Conservation (phyloP, 64 coral and sea anemone genomes). For the Acropora tenuis region DNA sequence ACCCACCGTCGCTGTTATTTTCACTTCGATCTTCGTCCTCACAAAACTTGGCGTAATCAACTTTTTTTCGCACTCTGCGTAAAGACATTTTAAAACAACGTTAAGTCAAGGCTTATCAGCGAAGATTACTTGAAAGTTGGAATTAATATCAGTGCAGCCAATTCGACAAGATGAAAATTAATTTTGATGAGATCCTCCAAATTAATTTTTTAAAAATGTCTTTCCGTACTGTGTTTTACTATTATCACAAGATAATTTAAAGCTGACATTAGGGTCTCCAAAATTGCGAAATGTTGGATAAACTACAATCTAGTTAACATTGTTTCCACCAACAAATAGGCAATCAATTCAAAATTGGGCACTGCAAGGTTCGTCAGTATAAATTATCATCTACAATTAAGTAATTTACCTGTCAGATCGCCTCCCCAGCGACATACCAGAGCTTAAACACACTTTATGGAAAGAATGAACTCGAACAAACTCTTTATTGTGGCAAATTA, state of each 20-base stretch:
- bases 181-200: background rate
- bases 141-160: no score
- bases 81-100: conserved; percentile 12
- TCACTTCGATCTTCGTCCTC: conserved; percentile 20
- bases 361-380: background rate
- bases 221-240: background rate
- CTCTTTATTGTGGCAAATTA: conserved; percentile 21
- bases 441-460: conserved; percentile 41
- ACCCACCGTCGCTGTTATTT: conserved; percentile 32
- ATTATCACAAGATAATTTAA: background rate
- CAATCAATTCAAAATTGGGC: background rate
- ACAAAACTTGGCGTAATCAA: conserved; percentile 50
- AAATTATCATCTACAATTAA: background rate
- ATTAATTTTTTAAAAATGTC: background rate
- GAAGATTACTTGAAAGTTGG: background rate
- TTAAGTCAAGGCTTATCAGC: background rate
- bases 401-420: conserved; percentile 75
- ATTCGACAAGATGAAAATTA: background rate
- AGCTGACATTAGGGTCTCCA: background rate
- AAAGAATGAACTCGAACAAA: background rate
- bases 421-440: conserved; percentile 80
- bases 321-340: background rate
- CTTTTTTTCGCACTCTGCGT: conserved; percentile 51
- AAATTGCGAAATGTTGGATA: background rate
- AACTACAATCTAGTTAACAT: background rate